Evolutionary conservation across 2,888 invertebrate species (phyloP), one percentile per base, ranked within the genome.

Genomic region (Tiliacea citrago): DNA sequence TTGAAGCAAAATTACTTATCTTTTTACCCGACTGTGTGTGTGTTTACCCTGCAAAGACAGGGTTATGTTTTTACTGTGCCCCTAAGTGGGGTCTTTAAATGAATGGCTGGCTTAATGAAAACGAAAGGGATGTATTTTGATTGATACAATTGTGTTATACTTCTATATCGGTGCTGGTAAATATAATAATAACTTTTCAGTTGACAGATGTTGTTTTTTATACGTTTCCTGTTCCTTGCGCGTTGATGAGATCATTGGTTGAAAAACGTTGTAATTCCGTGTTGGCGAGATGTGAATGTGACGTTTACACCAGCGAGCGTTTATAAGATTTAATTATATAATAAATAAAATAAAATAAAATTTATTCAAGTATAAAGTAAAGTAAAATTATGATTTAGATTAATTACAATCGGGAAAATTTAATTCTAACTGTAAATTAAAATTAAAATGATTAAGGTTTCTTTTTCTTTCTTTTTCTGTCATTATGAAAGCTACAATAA

Each of bases 231-330:
- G 68, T 58, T 58, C 69, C 51, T 24, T 51, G 61, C 13, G 35
- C 24, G 57, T 12, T 68, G 53, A 39, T 84, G 82, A 82, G 62
- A 82, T 85, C 69, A 82, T 82, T 85, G 73, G 82, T 85, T 82
- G 62, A 73, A 73, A 61, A 61, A 65, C 67, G 16, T 18, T 42
- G 39, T 55, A 51, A 72, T 57, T 73, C 42, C 29, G 62, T 55
- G 72, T 53, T 68, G 69, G 29, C 6, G 16, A 62, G 57, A 67
- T 67, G 42, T n/a, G 53, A 51, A 68, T 69, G 61, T 80, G 61
- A 47, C 55, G 84, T 63, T 51, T 55, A 67, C 6, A 68, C 12
- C 13, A 12, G 10, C n/a, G 21, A 12, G 10, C n/a, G 24, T 39
- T 63, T 53, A 51, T 21, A 16, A 24, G 39, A 24, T 45, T 62